Percentiles rank a stretch among this genome's conserved stretches.
Conservation (phyloP, 2,888 invertebrate genomes). For the Tromatobia lineatoria region DNA sequence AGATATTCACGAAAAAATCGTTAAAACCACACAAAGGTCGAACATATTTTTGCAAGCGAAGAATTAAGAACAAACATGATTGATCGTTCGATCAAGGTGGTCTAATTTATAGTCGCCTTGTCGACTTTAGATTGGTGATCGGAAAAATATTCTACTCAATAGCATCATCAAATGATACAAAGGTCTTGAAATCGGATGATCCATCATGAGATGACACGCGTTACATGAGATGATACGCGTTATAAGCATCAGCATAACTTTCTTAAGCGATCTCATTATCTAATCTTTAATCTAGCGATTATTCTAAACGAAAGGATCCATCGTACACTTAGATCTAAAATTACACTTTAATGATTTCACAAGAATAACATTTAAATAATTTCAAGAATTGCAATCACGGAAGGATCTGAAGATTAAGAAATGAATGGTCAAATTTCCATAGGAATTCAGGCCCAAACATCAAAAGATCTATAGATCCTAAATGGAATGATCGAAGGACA, state of each 20-base stretch:
- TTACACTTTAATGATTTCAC: background rate
- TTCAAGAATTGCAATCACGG: background rate
- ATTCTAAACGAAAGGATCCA: background rate
- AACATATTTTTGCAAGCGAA: too few species aligned
- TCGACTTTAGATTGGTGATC: too few species aligned
- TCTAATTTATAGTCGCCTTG: too few species aligned
- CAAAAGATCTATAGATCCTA: background rate
- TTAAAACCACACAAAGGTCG: too few species aligned
- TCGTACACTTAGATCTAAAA: background rate
- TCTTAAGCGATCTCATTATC: background rate
- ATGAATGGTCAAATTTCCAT: background rate
- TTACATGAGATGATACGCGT: too few species aligned
- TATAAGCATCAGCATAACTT: too few species aligned
- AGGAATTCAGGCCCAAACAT: background rate
- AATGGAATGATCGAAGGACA: constrained; percentile 6
- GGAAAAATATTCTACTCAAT: too few species aligned
- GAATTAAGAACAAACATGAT: background rate
- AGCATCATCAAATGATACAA: too few species aligned
- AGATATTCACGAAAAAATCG: too few species aligned
- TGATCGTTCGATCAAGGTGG: background rate
- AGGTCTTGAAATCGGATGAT: too few species aligned
- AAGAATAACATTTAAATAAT: background rate
- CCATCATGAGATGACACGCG: background rate
- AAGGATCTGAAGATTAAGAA: background rate
- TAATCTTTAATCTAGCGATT: background rate